Evolutionary conservation across 2,888 invertebrate species (phyloP).

Genomic region (Lasiommata megera): DNA sequence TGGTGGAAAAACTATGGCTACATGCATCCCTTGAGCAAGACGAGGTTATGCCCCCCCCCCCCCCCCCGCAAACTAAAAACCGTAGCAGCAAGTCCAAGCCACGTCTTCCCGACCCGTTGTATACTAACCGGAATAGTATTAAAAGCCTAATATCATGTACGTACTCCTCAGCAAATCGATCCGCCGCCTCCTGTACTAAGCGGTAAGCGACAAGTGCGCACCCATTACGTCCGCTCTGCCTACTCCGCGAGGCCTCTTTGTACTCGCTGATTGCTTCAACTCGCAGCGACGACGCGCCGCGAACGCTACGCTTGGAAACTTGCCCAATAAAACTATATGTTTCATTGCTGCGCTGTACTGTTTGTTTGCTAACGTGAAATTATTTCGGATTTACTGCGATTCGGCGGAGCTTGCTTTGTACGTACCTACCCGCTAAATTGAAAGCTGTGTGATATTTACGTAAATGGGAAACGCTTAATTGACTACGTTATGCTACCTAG

Average conservation of each 20-base stretch:
- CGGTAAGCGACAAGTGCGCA: constrained; percentile 11
- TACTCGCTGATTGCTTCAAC: constrained; percentile 14
- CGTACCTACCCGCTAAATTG: too few species aligned
- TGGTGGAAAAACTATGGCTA: too few species aligned
- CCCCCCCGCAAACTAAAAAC: too few species aligned
- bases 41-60: too few species aligned
- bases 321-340: constrained; percentile 46
- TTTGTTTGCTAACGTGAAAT: constrained; percentile 15
- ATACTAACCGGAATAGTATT: too few species aligned
- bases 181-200: not conserved
- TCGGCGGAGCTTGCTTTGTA: not conserved
- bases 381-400: constrained; percentile 8
- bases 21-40: too few species aligned
- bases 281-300: not conserved
- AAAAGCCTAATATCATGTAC: too few species aligned
- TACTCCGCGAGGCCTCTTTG: constrained; percentile 3
- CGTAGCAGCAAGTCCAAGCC: too few species aligned
- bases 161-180: too few species aligned
- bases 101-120: too few species aligned
- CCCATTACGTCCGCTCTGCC: constrained; percentile 4
- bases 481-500: not conserved
- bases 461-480: not conserved
- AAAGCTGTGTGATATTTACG: not conserved
- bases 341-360: constrained; percentile 8
- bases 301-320: constrained; percentile 50